These are phyloP conservation scores for Bursaphelenchus okinawaensis DNA, from an alignment of 2,888 invertebrate species.

Conservation along the genomic window DNA sequence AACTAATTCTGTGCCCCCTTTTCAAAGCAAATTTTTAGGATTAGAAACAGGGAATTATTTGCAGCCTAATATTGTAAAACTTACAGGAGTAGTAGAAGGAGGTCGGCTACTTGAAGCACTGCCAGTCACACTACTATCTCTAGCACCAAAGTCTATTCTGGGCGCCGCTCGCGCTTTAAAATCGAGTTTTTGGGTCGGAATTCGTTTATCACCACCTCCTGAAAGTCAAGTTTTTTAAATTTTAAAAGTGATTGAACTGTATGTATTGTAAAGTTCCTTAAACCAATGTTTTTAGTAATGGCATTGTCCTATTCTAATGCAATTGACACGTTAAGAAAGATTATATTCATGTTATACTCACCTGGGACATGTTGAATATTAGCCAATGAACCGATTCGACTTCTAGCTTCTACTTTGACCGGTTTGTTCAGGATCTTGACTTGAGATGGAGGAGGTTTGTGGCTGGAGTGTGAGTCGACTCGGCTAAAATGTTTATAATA, in stretches of 20 bases:
- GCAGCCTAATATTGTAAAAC: no score
- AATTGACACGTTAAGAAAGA: background rate
- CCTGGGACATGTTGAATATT: slow-evolving; percentile 6
- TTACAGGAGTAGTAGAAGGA: background rate
- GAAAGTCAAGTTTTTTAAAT: no score
- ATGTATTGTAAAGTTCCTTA: background rate
- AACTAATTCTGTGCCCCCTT: no score
- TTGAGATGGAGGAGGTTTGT: slow-evolving; percentile 2
- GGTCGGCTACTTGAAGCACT: background rate
- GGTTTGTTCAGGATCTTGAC: slow-evolving; percentile 10
- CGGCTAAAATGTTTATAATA: no score
- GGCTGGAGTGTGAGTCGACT: background rate
- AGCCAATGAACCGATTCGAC: slow-evolving; percentile 1
- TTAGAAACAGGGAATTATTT: no score
- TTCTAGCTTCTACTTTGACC: slow-evolving; percentile 8
- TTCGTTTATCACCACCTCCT: slow-evolving; percentile 10
- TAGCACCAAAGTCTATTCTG: slow-evolving; percentile 4
- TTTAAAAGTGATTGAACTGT: background rate
- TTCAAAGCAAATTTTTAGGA: no score
- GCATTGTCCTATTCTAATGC: background rate
- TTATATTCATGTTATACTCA: no score
- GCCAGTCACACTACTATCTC: background rate
- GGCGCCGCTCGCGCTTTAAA: slow-evolving; percentile 9
- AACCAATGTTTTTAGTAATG: background rate
- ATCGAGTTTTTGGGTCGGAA: slow-evolving; percentile 9